Evolutionary conservation across 2,113 vertebrate species (phyloP).

Genomic region (Sturnus vulgaris): DNA sequence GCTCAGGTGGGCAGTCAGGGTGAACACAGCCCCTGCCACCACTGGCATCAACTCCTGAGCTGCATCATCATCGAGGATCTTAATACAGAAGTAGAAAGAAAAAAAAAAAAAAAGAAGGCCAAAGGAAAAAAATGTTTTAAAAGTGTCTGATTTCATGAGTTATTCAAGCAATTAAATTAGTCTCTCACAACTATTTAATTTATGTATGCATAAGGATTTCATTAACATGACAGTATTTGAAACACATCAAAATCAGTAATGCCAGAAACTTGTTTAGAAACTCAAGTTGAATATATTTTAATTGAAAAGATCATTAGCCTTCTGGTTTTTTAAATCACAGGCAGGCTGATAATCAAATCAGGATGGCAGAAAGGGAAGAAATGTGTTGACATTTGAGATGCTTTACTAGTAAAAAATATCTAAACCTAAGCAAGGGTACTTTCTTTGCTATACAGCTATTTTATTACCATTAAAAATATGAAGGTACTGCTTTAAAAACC

Average conservation of each 20-base stretch:
- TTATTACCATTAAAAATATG: not conserved
- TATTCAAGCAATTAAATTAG: not conserved
- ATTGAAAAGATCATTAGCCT: not conserved
- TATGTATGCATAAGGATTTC: not conserved
- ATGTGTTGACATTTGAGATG: not conserved
- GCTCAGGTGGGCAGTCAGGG: constrained; percentile 91
- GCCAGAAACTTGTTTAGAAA: not conserved
- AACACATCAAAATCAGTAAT: not conserved
- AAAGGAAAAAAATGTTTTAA: not conserved
- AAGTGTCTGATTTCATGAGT: not conserved
- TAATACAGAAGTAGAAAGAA: not conserved
- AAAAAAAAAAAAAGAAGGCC: not conserved
- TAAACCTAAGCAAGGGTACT: not conserved
- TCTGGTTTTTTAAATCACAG: not conserved
- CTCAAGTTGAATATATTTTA: not conserved
- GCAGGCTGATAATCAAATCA: not conserved
- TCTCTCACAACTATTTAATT: not conserved
- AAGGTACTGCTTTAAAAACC: not conserved
- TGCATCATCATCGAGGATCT: constrained; percentile 95
- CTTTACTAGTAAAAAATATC: not conserved
- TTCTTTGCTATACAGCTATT: not conserved
- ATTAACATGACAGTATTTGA: not conserved
- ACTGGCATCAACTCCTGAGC: constrained; percentile 94
- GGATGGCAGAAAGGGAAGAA: not conserved
- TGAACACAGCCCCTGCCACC: constrained; percentile 94